Conservation (phyloP, 2,888 invertebrate genomes). For the Nephrotoma appendiculata region DNA sequence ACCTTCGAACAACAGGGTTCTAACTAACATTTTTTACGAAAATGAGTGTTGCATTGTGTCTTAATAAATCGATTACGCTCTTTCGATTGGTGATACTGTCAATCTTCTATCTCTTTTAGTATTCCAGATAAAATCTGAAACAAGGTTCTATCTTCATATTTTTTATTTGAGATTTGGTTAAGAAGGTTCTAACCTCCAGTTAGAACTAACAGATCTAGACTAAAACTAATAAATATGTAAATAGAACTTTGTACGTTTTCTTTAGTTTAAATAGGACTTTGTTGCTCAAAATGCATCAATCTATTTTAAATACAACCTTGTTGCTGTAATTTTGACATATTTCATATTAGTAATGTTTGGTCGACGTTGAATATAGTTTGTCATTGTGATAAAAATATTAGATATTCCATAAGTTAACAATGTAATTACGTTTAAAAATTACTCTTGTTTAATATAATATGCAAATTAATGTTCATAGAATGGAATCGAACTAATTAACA, state of each 20-base stretch:
- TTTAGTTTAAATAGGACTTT: too few relatives aligned
- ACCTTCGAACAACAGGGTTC: too few relatives aligned
- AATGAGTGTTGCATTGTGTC: too few relatives aligned
- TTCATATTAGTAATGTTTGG: not conserved
- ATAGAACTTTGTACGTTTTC: too few relatives aligned
- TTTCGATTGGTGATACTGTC: not conserved
- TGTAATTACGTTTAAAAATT: too few relatives aligned
- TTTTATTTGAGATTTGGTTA: not conserved
- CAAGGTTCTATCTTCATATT: not conserved
- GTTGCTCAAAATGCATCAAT: not conserved
- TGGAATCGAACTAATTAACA: not conserved
- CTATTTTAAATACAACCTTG: not conserved
- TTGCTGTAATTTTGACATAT: not conserved
- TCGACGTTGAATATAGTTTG: not conserved
- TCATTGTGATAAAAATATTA: too few relatives aligned
- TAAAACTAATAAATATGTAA: not conserved
- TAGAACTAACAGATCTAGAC: not conserved
- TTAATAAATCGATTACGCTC: too few relatives aligned
- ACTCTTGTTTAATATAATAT: too few relatives aligned
- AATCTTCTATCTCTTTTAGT: not conserved
- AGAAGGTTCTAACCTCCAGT: not conserved
- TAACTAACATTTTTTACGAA: too few relatives aligned
- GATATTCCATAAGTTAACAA: too few relatives aligned
- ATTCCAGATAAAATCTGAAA: not conserved
- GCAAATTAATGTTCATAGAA: too few relatives aligned